Base-by-base conservation (phyloP, 2,797 vertebrate genomes). In the Spondyliosoma cantharus region DNA sequence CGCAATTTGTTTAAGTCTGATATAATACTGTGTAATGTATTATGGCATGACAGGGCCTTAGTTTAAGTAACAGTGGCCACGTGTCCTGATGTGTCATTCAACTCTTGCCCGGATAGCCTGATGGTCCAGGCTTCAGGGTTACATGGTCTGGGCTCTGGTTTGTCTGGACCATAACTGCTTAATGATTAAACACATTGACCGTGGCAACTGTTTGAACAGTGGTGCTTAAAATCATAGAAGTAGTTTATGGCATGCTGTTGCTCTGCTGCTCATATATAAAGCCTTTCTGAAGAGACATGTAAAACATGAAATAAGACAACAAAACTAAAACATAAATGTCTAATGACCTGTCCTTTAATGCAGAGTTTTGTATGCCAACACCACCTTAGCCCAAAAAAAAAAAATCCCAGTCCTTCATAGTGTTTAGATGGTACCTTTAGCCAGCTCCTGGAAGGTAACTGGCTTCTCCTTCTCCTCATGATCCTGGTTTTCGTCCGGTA, bases 401-500 rank as follows among this genome's bases (percentile, higher is more conserved):
- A 8, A 48, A 29, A 32, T 7, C 24, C 7, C 7, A 27, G 4
- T 45, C 17, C 29, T 58, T 58, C 12, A 6, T 15, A 9, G 54
- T 11, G 2, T 20, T 13, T 70, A 24, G 5, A 15, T 8, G 5
- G 4, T 86, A 95, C 94, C 95, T 95, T 94, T 95, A 25, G 93
- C 94, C 91, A 95, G 25, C 60, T 91, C 85, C 29, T 81, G 17
- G 32, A 96, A 91, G 0, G 64, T 77, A 20, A 89, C 83, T 0
- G 83, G 67, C 14, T 80, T 86, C 48, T 91, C 89, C 78, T 91
- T 92, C 12, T 90, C 86, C 7, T 89, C 70, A 0, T 59, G 57
- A 6, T 75, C 77, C 7, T 67, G 71, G 61, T 66, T 89, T 25
- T 87, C 87, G 0, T 92, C 90, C 2, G 86, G 81, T 3, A 96